Evolutionary conservation across 2,797 vertebrate genomes (phyloP).

Genomic region (Myotis vivesi): DNA sequence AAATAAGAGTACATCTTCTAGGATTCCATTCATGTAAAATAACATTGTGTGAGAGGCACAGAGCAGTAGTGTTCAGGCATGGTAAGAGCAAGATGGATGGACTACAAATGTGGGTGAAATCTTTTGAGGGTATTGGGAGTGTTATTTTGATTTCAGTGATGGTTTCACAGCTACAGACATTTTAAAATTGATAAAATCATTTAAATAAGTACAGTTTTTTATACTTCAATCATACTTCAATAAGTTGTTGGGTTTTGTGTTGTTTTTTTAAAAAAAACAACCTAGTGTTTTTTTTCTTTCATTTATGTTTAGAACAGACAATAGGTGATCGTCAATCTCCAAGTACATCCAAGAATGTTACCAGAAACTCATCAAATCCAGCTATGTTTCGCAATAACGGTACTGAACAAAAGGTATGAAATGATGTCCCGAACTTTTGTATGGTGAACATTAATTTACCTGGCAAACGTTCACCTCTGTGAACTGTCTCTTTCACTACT

Average conservation of each 20-base stretch:
- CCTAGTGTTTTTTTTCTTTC: neutral
- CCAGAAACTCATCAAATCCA: neutral
- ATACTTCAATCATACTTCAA: neutral
- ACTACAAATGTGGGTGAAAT: neutral
- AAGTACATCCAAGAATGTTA: conserved; percentile 28
- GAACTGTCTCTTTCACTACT: neutral
- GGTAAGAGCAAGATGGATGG: neutral
- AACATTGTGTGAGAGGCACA: neutral
- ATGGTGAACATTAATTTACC: neutral
- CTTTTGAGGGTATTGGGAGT: neutral
- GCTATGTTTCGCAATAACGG: neutral
- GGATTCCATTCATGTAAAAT: neutral
- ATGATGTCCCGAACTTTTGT: neutral
- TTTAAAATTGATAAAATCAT: neutral
- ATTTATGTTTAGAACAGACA: conserved; percentile 40
- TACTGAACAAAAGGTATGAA: conserved; percentile 66
- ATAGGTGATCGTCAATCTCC: neutral
- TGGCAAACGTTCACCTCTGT: neutral
- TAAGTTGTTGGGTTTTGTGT: neutral
- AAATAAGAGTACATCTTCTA: neutral
- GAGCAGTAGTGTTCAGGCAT: neutral
- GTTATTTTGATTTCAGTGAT: neutral
- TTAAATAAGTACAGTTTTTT: neutral
- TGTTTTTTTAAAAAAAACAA: too few species aligned
- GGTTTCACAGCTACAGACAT: neutral